Percentiles rank a stretch among this genome's conserved stretches.
Conservation (phyloP, 2,797 vertebrate genomes). For the Mallotus villosus region DNA sequence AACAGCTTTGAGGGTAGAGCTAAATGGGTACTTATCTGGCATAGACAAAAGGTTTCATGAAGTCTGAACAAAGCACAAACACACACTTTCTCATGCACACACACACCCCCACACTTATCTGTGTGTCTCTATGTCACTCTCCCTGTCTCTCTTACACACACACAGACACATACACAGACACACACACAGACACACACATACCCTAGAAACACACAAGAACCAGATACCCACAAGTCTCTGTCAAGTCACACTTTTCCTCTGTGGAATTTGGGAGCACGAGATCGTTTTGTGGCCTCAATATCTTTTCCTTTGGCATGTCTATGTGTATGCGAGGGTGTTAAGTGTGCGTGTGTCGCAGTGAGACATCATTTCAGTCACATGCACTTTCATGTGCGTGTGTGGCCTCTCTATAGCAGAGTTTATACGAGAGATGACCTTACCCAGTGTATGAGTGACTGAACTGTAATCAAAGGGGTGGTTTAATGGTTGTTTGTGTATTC, state of each 20-base stretch:
- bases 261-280: conserved; percentile 1
- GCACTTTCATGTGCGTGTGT: conserved; percentile 2
- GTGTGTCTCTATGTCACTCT: not conserved
- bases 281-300: not conserved
- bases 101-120: no score
- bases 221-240: not conserved
- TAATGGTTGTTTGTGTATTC: conserved; percentile 36
- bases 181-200: not conserved
- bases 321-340: conserved; percentile 1
- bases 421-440: not conserved
- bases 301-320: not conserved
- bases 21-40: no score
- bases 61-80: no score
- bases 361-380: not conserved
- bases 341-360: conserved; percentile 6
- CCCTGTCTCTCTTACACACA: not conserved
- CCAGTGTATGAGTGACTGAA: conserved; percentile 4
- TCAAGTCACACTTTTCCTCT: not conserved
- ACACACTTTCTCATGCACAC: no score
- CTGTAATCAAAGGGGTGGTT: conserved; percentile 23
- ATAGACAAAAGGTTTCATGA: no score
- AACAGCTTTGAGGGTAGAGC: not conserved
- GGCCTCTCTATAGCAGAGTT: not conserved
- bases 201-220: not conserved
- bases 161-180: conserved; percentile 9